These are phyloP conservation scores for Phyllotreta striolata DNA, from an alignment of 2,888 invertebrate species.

Conservation along the genomic window DNA sequence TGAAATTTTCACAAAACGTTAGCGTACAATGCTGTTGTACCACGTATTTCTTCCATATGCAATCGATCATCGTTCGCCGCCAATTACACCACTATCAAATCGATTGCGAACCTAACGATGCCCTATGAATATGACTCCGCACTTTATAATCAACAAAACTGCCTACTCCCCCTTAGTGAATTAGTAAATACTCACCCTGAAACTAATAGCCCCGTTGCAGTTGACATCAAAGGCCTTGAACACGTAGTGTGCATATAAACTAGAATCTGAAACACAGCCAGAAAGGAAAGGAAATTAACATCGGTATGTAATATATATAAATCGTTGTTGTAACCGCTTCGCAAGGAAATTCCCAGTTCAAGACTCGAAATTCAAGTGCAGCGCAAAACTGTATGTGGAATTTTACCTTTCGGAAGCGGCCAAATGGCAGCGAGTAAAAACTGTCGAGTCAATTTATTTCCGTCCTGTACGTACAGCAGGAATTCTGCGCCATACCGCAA, in stretches of 20 bases:
- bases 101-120: too few species aligned
- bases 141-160: conserved; percentile 6
- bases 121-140: too few species aligned
- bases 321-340: neutral
- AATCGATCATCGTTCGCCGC: too few species aligned
- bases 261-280: conserved; percentile 78
- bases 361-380: neutral
- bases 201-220: conserved; percentile 95
- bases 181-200: conserved; percentile 79
- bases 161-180: neutral
- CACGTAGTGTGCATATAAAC: conserved; percentile 96
- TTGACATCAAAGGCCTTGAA: conserved; percentile 99
- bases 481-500: too few species aligned
- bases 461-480: too few species aligned
- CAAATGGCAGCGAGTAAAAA: neutral
- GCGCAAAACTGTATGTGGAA: neutral
- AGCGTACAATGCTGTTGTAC: too few species aligned
- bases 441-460: too few species aligned
- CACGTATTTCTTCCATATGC: too few species aligned
- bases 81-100: too few species aligned
- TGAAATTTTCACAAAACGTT: too few species aligned
- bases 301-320: conserved; percentile 2
- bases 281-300: conserved; percentile 9
- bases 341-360: conserved; percentile 20
- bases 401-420: neutral